These are phyloP conservation scores for Drosophila elegans DNA, from an alignment of 1,140 invertebrate genomes.

Conservation along the genomic window DNA sequence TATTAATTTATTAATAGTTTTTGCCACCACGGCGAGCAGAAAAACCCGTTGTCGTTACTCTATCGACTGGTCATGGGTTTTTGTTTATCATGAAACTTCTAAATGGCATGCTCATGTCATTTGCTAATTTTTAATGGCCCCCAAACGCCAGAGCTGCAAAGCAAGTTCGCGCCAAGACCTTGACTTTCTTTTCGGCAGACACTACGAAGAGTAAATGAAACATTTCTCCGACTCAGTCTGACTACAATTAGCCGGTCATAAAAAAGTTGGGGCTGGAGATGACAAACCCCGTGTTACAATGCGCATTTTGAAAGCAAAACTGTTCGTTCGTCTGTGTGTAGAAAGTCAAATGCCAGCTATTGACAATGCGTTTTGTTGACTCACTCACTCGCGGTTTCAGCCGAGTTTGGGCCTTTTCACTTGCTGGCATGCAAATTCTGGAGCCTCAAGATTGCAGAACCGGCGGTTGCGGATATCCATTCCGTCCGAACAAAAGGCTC, in stretches of 20 bases:
- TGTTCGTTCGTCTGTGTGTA: constrained; percentile 58
- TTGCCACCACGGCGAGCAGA: constrained; percentile 35
- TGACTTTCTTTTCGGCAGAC: constrained; percentile 71
- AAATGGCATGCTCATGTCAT: constrained; percentile 66
- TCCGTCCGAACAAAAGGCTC: constrained; percentile 45
- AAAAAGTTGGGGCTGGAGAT: constrained; percentile 45
- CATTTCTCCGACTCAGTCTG: constrained; percentile 53
- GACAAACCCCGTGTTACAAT: constrained; percentile 58
- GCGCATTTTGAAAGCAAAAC: constrained; percentile 68
- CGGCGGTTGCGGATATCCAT: constrained; percentile 35
- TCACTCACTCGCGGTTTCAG: constrained; percentile 60
- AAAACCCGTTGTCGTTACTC: constrained; percentile 52
- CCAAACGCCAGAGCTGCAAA: constrained; percentile 25
- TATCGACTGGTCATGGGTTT: constrained; percentile 60
- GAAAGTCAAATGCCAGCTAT: constrained; percentile 62
- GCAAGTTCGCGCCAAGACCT: constrained; percentile 71
- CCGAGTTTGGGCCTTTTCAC: constrained; percentile 48
- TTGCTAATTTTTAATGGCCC: constrained; percentile 65
- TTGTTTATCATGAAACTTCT: constrained; percentile 74
- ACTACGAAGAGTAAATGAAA: constrained; percentile 15
- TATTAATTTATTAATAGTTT: constrained; percentile 76
- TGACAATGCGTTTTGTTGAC: constrained; percentile 61
- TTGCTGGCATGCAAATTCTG: constrained; percentile 64
- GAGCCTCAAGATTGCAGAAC: constrained; percentile 10
- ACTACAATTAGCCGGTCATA: constrained; percentile 62